These are phyloP conservation scores for Aselliscus stoliczkanus DNA, from an alignment of 2,797 vertebrate species.

Conservation along the genomic window DNA sequence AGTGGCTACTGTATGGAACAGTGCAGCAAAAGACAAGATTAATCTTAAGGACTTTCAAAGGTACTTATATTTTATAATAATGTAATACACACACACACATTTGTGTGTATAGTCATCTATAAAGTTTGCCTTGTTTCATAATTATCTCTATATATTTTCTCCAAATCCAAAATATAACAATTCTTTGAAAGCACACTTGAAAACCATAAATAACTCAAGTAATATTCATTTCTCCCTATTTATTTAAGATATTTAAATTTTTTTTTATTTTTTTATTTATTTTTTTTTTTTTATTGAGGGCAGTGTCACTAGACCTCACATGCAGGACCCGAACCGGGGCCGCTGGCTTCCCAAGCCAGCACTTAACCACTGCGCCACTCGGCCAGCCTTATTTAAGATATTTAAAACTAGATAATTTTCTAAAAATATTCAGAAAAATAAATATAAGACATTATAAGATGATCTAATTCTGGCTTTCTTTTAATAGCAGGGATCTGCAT, in stretches of 20 bases:
- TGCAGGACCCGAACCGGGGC: no score
- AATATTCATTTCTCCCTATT: neutral
- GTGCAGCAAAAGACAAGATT: neutral
- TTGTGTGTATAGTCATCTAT: neutral
- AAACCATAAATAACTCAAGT: neutral
- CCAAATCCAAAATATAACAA: neutral
- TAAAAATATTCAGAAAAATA: constrained; percentile 16
- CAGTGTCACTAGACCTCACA: no score
- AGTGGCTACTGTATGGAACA: neutral
- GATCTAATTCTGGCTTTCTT: neutral
- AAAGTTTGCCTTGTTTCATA: neutral
- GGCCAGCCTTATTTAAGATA: neutral
- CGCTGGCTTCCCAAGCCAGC: no score
- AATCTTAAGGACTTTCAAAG: neutral
- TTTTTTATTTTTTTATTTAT: no score
- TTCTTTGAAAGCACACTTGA: neutral
- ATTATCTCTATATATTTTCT: neutral
- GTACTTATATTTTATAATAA: neutral
- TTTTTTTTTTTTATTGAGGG: no score
- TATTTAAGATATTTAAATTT: neutral
- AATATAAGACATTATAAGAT: constrained; percentile 12
- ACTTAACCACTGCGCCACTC: no score
- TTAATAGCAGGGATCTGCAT: neutral
- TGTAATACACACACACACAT: neutral
- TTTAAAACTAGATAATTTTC: constrained; percentile 1